Conservation (phyloP, 2,888 invertebrate genomes). For the Nomada lathburiana region DNA sequence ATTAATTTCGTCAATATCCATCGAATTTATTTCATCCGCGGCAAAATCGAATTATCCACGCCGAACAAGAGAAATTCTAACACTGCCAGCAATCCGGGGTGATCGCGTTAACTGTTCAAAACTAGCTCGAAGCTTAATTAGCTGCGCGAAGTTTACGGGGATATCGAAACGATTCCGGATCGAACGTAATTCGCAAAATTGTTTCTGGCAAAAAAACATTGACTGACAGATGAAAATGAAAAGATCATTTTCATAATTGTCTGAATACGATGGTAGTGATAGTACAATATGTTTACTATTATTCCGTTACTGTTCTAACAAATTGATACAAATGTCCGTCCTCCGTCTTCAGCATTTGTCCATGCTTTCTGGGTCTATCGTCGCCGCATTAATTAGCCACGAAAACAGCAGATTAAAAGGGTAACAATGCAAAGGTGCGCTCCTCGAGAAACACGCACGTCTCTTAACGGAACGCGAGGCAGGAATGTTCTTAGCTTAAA, state of each 20-base stretch:
- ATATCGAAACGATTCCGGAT: neutral
- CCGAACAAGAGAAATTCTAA: constrained; percentile 18
- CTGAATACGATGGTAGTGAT: no score
- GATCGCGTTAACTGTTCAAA: constrained; percentile 17
- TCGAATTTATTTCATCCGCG: neutral
- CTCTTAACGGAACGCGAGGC: constrained; percentile 18
- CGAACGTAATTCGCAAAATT: neutral
- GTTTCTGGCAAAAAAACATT: neutral
- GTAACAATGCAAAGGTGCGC: neutral
- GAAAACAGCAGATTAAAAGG: neutral
- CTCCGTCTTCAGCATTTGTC: no score
- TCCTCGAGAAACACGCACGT: constrained; percentile 9
- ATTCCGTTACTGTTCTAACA: no score
- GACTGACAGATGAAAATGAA: neutral
- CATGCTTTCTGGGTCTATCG: no score
- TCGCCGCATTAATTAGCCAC: neutral
- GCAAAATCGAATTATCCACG: constrained; percentile 12
- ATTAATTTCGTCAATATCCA: neutral
- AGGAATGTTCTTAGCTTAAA: constrained; percentile 38
- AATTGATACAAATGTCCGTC: no score
- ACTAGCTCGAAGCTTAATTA: constrained; percentile 20
- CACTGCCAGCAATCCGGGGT: constrained; percentile 1
- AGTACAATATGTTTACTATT: no score
- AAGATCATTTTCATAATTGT: no score
- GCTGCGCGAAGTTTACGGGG: constrained; percentile 3